Conservation (phyloP, 2,797 vertebrate species). For the Novumbra hubbsi region DNA sequence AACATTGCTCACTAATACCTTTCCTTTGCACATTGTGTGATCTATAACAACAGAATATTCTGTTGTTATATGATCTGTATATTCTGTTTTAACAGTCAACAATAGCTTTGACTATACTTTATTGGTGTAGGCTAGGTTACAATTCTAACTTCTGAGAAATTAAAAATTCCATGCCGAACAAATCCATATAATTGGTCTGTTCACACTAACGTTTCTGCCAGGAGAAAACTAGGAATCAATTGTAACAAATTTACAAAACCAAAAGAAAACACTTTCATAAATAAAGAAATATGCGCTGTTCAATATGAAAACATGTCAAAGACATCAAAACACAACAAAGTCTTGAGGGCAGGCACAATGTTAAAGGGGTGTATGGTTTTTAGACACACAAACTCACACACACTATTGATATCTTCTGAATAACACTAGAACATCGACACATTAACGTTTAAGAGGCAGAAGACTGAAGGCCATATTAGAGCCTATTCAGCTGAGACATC, state of each 20-base stretch:
- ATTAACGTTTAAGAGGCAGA: constrained; percentile 79
- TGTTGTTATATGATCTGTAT: no score
- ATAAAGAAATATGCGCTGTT: constrained; percentile 54
- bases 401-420: constrained; percentile 62
- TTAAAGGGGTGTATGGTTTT: constrained; percentile 64
- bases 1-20: no score
- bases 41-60: constrained; percentile 7
- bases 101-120: neutral
- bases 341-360: constrained; percentile 71
- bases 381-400: constrained; percentile 16
- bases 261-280: constrained; percentile 60
- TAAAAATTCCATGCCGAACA: neutral
- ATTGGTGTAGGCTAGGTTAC: neutral
- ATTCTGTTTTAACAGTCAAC: constrained; percentile 9
- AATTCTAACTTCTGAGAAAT: neutral
- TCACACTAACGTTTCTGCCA: constrained; percentile 51
- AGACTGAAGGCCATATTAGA: constrained; percentile 75
- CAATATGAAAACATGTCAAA: constrained; percentile 48
- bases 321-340: constrained; percentile 62
- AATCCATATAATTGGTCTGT: neutral
- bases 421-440: constrained; percentile 71
- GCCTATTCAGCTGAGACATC: constrained; percentile 5
- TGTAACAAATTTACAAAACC: constrained; percentile 48
- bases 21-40: neutral
- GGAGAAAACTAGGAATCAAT: constrained; percentile 55